These are phyloP conservation scores for Sceloporus undulatus DNA, from an alignment of 2,113 vertebrate genomes.

Conservation along the genomic window DNA sequence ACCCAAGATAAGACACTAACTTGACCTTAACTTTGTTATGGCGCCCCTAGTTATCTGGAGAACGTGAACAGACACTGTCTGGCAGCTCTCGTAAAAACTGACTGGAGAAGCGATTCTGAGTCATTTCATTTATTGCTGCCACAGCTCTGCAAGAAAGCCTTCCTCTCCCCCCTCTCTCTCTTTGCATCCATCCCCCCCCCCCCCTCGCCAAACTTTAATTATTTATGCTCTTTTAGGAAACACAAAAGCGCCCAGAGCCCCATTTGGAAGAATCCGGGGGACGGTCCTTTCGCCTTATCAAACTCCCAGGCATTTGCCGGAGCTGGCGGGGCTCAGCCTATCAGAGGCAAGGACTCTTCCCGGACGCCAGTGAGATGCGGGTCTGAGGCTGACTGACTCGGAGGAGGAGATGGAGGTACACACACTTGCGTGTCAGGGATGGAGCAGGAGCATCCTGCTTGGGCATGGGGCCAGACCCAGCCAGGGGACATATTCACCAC, in stretches of 20 bases:
- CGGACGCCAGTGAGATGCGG: slow-evolving; percentile 61
- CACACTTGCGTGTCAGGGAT: not conserved
- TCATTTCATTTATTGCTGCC: slow-evolving; percentile 89
- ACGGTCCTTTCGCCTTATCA: slow-evolving; percentile 69
- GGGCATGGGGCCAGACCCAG: not conserved
- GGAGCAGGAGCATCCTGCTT: not conserved
- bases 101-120: slow-evolving; percentile 88
- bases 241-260: slow-evolving; percentile 76
- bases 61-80: slow-evolving; percentile 87
- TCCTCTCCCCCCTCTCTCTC: slow-evolving; percentile 76
- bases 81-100: slow-evolving; percentile 88
- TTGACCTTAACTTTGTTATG: slow-evolving; percentile 99
- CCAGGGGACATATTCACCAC: no score
- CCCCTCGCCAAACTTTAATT: slow-evolving; percentile 87
- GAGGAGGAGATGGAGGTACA: slow-evolving; percentile 44
- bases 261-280: slow-evolving; percentile 67
- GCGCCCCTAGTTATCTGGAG: slow-evolving; percentile 87
- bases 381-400: slow-evolving; percentile 39
- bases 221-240: slow-evolving; percentile 87
- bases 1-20: slow-evolving; percentile 92
- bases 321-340: slow-evolving; percentile 49
- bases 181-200: slow-evolving; percentile 33
- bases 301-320: slow-evolving; percentile 40
- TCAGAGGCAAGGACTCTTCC: slow-evolving; percentile 51
- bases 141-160: slow-evolving; percentile 87